phyloP scores from a whole-genome alignment of 2,888 invertebrate species.

The Litoditis marina region DNA sequence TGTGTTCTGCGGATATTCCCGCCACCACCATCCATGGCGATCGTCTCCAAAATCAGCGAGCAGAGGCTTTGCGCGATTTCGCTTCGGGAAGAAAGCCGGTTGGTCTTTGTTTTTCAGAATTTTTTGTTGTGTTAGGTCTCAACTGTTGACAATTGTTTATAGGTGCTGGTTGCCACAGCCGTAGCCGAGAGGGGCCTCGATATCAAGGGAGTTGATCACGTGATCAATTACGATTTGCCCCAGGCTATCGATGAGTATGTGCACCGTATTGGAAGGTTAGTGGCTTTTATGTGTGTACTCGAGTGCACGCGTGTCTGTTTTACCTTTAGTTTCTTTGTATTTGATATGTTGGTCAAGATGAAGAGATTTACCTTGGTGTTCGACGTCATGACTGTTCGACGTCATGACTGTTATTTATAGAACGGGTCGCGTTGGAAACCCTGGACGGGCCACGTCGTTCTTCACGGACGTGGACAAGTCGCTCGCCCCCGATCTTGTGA shows the following conservation, averaged over 20 bases:
- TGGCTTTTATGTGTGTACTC: background rate
- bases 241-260: conserved; percentile 65
- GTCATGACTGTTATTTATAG: background rate
- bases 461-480: conserved; percentile 68
- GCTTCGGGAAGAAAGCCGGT: conserved; percentile 29
- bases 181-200: conserved; percentile 81
- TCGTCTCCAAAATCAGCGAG: conserved; percentile 68
- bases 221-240: conserved; percentile 66
- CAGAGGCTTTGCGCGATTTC: conserved; percentile 76
- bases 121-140: no score
- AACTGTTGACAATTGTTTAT: background rate
- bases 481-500: conserved; percentile 2
- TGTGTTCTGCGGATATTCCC: conserved; percentile 75
- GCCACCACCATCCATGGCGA: conserved; percentile 70
- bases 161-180: conserved; percentile 80
- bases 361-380: no score
- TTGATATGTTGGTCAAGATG: background rate
- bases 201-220: conserved; percentile 63
- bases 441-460: conserved; percentile 63
- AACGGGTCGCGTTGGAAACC: conserved; percentile 65
- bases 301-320: background rate
- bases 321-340: no score
- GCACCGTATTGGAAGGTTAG: conserved; percentile 65
- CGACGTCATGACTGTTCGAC: no score
- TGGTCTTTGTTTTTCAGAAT: background rate